Base-by-base conservation (phyloP, 2,888 invertebrate species). In the Trissolcus brochymenae region DNA sequence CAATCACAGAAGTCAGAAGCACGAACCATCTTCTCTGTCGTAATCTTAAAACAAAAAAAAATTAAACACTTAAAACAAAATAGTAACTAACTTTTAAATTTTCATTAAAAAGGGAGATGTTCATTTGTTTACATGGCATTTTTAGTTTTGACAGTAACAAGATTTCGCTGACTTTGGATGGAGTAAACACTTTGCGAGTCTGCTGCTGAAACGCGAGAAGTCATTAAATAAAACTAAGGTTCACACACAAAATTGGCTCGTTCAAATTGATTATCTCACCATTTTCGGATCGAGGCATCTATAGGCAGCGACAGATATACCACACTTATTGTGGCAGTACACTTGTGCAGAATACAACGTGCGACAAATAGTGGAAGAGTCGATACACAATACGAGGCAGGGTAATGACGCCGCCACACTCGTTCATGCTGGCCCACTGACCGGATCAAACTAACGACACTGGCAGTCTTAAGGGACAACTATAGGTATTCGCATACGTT, bases 381-480 rank as follows among this genome's bases (percentile, higher is more conserved):
- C 61, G 73, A 67, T 62, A 61, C 46, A 65, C 29, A 57, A 50
- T 54, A 17, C 21, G 53, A 66, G 17, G 53, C 11, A 14, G 17
- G 54, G 56, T 59, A 74, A 78, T 82, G 76, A 43, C 80, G 86
- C 85, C 81, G 79, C 84, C 84, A 81, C 84, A 82, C 82, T 85
- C 83, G 83, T 83, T 87, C 87, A 88, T 87, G 86, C 84, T 87
- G 86, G 85, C 86, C 86, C 86, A 88, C 83, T 87, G 86, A 87
- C 86, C 87, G 85, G 84, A 86, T 86, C 86, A 86, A 87, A 88
- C 87, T 88, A 87, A 86, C 85, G 86, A 87, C 87, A 87, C 85
- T 81, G 84, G 84, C 82, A 84, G 83, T 84, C 81, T 84, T 83
- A 84, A 83, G 84, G 85, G 83, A 87, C 84, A 86, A 84, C 84